Conservation (phyloP, 2,888 invertebrate species). For the Baccha elongata region DNA sequence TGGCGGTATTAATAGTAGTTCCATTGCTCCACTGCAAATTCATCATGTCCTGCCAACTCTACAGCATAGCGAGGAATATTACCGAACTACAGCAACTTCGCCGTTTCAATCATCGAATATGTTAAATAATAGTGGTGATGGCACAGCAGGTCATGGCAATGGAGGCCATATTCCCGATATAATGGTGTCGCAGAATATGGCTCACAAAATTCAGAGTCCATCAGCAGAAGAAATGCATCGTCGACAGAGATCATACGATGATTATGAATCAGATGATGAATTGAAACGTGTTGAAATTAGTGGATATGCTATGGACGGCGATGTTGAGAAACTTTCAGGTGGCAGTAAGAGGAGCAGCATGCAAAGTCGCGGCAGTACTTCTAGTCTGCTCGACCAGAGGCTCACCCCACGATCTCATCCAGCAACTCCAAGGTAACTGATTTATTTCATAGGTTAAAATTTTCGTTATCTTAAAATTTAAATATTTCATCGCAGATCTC, state of each 20-base stretch:
- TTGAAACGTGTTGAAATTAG: conserved; percentile 93
- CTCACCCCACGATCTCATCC: conserved; percentile 95
- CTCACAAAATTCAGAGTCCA: conserved; percentile 72
- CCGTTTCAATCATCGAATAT: conserved; percentile 82
- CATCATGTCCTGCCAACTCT: conserved; percentile 81
- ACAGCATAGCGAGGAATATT: conserved; percentile 83
- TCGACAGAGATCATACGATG: conserved; percentile 86
- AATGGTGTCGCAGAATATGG: conserved; percentile 79
- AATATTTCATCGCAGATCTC: conserved; percentile 85
- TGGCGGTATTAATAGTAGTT: conserved; percentile 69
- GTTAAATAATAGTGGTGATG: conserved; percentile 70
- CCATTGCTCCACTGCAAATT: conserved; percentile 77
- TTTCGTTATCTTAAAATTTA: neutral
- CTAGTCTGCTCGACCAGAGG: conserved; percentile 91
- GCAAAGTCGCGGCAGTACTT: conserved; percentile 95
- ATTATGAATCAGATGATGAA: conserved; percentile 95
- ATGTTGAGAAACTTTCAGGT: conserved; percentile 88
- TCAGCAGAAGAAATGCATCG: conserved; percentile 83
- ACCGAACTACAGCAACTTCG: conserved; percentile 85
- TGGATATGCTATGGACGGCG: conserved; percentile 87
- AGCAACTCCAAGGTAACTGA: conserved; percentile 90
- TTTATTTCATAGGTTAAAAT: neutral
- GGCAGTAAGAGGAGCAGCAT: conserved; percentile 95
- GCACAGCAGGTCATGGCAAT: conserved; percentile 50
- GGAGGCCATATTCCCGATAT: conserved; percentile 78